Evolutionary conservation across 2,113 vertebrate species (phyloP).

Genomic region (Hystrix cristata): DNA sequence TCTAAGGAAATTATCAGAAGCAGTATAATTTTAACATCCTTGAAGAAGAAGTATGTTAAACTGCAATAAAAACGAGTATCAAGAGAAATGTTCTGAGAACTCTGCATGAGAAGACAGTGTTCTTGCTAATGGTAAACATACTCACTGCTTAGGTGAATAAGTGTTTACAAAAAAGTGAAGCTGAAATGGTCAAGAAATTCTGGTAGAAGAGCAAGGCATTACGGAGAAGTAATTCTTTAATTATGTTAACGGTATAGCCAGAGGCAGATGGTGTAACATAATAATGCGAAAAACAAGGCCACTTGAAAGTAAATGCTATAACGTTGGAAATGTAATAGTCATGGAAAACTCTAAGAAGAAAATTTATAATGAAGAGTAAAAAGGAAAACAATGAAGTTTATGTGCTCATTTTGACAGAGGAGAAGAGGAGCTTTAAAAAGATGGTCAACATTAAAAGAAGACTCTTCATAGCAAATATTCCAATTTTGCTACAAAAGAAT

Average conservation of each 20-base stretch:
- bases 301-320: constrained; percentile 48
- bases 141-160: background rate
- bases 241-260: constrained; percentile 5
- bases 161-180: constrained; percentile 13
- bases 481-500: constrained; percentile 26
- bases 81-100: constrained; percentile 32
- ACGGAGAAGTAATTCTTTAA: background rate
- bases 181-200: background rate
- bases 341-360: background rate
- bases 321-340: constrained; percentile 23
- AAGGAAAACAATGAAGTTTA: background rate
- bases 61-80: background rate
- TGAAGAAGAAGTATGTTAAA: constrained; percentile 41
- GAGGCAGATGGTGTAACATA: background rate
- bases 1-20: constrained; percentile 83
- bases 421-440: constrained; percentile 1
- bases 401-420: background rate
- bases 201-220: background rate
- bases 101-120: background rate
- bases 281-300: background rate
- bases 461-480: background rate
- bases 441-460: background rate
- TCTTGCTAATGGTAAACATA: constrained; percentile 17
- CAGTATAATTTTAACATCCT: constrained; percentile 76
- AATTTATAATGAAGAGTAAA: constrained; percentile 6